phyloP scores from a whole-genome alignment of 2,888 invertebrate genomes.

The Drosophila neotestacea region DNA sequence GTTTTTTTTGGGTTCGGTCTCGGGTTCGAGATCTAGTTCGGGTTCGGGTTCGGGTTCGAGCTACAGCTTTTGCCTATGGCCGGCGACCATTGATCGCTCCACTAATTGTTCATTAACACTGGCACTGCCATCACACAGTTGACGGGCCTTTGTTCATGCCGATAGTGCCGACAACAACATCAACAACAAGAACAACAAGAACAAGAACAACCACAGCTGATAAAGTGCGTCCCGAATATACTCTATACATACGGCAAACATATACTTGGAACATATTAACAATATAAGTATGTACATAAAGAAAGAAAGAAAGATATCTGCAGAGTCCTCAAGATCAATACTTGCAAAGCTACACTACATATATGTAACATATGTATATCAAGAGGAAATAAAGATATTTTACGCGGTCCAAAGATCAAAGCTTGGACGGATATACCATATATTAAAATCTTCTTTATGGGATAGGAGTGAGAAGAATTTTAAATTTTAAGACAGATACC shows the following conservation, averaged over 20 bases:
- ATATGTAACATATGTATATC: constrained; percentile 3
- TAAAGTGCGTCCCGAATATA: constrained; percentile 44
- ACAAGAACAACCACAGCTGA: constrained; percentile 35
- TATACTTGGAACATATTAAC: constrained; percentile 13
- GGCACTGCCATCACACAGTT: constrained; percentile 38
- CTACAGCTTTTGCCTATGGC: constrained; percentile 13
- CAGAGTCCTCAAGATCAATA: constrained; percentile 7
- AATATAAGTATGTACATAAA: constrained; percentile 7
- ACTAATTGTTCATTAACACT: constrained; percentile 77
- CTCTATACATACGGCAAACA: background rate
- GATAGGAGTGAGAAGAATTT: too few relatives aligned
- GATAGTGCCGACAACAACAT: constrained; percentile 54
- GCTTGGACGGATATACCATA: background rate
- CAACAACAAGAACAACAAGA: constrained; percentile 26
- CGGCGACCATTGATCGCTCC: constrained; percentile 72
- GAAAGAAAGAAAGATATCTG: constrained; percentile 18
- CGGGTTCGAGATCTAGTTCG: constrained; percentile 7
- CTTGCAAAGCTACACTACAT: background rate
- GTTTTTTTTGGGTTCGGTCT: constrained; percentile 7
- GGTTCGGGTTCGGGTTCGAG: constrained; percentile 15
- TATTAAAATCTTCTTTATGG: too few relatives aligned
- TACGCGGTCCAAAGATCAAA: background rate
- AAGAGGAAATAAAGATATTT: background rate
- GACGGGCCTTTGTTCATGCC: constrained; percentile 71
- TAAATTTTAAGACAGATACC: too few relatives aligned